phyloP scores from a whole-genome alignment of 2,888 invertebrate species.

The Epicampocera succincta region DNA sequence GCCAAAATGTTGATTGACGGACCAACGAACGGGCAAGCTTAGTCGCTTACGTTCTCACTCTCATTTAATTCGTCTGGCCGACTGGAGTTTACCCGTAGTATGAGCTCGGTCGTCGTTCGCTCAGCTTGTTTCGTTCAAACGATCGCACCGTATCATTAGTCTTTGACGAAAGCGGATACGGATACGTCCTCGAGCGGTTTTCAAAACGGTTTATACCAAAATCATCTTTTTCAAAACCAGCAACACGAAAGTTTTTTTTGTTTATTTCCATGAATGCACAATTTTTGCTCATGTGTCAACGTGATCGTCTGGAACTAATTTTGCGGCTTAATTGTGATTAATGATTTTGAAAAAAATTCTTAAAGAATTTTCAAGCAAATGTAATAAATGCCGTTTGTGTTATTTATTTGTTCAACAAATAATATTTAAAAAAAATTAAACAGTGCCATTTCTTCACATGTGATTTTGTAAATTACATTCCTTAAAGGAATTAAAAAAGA shows the following conservation, averaged over 20 bases:
- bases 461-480: conserved; percentile 18
- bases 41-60: conserved; percentile 40
- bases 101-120: conserved; percentile 61
- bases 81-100: conserved; percentile 50
- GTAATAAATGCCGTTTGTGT: conserved; percentile 16
- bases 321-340: conserved; percentile 30
- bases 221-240: conserved; percentile 34
- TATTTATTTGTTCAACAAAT: conserved; percentile 45
- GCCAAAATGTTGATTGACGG: conserved; percentile 48
- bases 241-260: conserved; percentile 21
- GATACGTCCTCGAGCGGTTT: conserved; percentile 61
- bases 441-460: conserved; percentile 41
- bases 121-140: conserved; percentile 57
- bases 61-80: conserved; percentile 54
- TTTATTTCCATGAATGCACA: neutral
- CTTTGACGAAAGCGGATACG: conserved; percentile 70
- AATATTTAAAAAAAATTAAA: conserved; percentile 21
- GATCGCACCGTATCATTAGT: conserved; percentile 64
- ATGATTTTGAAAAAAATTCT: conserved; percentile 23
- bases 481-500: conserved; percentile 29
- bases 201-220: conserved; percentile 58
- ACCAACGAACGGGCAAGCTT: conserved; percentile 33
- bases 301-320: conserved; percentile 13
- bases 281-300: conserved; percentile 22
- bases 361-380: conserved; percentile 31